These are phyloP conservation scores for Leiothrix lutea DNA, from an alignment of 2,113 vertebrate genomes.

Conservation along the genomic window DNA sequence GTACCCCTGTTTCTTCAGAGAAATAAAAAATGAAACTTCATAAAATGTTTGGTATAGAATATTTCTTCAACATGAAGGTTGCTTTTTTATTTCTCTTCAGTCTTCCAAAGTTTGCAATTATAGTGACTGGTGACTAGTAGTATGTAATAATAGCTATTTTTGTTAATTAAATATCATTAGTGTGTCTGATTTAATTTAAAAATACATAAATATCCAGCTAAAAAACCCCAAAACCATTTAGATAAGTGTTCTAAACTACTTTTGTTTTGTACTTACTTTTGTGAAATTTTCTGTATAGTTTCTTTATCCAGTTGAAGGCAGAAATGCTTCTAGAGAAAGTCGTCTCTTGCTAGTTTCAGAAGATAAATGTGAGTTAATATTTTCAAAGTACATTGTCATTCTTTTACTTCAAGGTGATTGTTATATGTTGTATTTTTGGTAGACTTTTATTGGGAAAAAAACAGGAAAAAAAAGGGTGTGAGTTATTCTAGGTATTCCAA, in stretches of 20 bases:
- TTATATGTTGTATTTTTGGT: background rate
- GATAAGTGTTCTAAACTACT: background rate
- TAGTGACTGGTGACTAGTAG: background rate
- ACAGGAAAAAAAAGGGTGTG: background rate
- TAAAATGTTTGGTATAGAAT: background rate
- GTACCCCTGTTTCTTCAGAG: background rate
- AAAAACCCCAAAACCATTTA: background rate
- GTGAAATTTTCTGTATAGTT: constrained; percentile 78
- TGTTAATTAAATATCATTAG: background rate
- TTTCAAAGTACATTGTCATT: background rate
- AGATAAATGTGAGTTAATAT: constrained; percentile 84
- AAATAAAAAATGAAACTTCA: background rate
- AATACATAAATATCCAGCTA: background rate
- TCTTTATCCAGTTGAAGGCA: constrained; percentile 77
- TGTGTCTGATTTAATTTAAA: background rate
- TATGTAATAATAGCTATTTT: background rate
- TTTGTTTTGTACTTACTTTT: background rate
- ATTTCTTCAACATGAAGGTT: background rate
- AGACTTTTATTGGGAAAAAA: background rate
- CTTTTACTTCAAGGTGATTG: background rate
- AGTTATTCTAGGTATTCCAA: background rate
- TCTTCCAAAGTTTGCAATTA: background rate
- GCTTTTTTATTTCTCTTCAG: background rate
- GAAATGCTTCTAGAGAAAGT: constrained; percentile 74
- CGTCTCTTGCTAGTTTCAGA: constrained; percentile 88